Conservation (phyloP, 2,113 vertebrate species). For the Oceanodroma tethys region DNA sequence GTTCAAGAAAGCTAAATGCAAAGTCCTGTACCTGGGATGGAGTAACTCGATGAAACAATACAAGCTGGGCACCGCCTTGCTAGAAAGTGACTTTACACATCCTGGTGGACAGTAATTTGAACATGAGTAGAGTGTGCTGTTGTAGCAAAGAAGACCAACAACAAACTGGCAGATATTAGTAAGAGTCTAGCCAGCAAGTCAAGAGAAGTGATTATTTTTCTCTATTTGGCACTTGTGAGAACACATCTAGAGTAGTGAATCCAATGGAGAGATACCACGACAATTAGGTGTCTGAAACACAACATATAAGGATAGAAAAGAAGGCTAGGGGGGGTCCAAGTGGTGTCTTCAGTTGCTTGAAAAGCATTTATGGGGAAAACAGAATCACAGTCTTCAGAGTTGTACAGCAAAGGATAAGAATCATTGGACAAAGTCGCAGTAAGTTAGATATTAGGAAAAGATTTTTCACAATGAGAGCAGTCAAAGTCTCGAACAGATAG, state of each 20-base stretch:
- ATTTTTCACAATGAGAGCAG: background rate
- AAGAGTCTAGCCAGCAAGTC: background rate
- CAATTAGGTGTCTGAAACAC: background rate
- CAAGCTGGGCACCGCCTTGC: background rate
- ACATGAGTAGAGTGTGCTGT: background rate
- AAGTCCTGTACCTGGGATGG: background rate
- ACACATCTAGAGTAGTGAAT: background rate
- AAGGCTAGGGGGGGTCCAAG: background rate
- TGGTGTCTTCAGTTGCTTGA: background rate
- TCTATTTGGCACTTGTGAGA: background rate
- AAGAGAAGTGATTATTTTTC: background rate
- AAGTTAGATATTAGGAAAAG: background rate
- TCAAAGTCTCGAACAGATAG: background rate
- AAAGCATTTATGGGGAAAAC: background rate
- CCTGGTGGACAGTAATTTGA: background rate
- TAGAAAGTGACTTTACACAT: background rate
- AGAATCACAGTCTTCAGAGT: background rate
- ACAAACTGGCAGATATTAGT: background rate
- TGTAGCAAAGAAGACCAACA: background rate
- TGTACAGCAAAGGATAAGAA: background rate
- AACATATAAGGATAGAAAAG: background rate
- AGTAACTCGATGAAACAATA: background rate
- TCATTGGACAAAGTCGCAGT: background rate
- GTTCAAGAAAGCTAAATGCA: background rate
- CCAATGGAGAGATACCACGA: background rate